Conservation (phyloP, 2,113 vertebrate genomes). For the Piprites chloris region DNA sequence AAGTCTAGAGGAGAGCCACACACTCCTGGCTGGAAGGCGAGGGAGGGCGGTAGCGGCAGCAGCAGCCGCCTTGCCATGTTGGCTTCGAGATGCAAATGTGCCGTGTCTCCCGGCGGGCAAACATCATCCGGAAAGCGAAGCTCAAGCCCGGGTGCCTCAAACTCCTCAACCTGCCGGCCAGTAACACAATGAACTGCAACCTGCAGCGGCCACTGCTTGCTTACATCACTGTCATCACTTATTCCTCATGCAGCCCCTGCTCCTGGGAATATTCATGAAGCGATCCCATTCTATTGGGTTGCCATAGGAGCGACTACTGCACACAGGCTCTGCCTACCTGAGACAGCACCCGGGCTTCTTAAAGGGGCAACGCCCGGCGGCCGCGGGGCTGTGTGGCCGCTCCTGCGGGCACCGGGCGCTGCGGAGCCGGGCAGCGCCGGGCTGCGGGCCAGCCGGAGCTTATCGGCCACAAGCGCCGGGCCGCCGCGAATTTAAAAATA, state of each 20-base stretch:
- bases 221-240: conserved; percentile 87
- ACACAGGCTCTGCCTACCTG: conserved; percentile 88
- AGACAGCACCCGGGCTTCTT: conserved; percentile 77
- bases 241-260: conserved; percentile 83
- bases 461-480: neutral
- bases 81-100: conserved; percentile 53
- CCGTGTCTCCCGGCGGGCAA: conserved; percentile 2
- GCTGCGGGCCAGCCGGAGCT: neutral
- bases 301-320: conserved; percentile 92
- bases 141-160: neutral
- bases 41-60: conserved; percentile 46
- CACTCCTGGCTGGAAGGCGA: conserved; percentile 53
- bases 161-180: conserved; percentile 49
- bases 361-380: conserved; percentile 74
- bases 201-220: conserved; percentile 66
- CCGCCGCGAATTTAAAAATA: neutral
- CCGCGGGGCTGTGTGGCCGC: neutral
- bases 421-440: neutral
- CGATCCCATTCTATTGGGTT: conserved; percentile 86
- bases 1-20: conserved; percentile 58
- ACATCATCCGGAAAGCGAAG: conserved; percentile 24
- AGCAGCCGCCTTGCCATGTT: conserved; percentile 50
- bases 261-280: conserved; percentile 90
- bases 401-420: neutral
- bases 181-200: conserved; percentile 61